Evolutionary conservation across 2,113 vertebrate genomes (phyloP).

Genomic region (Cromileptes altivelis): DNA sequence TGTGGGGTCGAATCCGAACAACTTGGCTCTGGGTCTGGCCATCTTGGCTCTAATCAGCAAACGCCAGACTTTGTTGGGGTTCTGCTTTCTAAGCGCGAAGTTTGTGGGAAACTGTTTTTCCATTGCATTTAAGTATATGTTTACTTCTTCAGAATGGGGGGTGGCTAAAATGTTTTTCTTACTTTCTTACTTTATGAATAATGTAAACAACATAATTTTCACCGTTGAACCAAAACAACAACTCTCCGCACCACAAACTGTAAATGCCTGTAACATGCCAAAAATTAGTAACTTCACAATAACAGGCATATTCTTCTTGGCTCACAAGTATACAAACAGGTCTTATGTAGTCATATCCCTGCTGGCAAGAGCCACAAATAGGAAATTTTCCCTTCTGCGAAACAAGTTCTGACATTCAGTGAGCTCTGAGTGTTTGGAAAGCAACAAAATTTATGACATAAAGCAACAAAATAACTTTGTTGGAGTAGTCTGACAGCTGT

Average conservation of each 20-base stretch:
- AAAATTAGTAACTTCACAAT: neutral
- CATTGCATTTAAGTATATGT: slow-evolving; percentile 12
- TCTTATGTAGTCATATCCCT: neutral
- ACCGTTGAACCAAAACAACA: neutral
- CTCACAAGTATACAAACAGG: neutral
- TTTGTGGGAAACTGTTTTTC: slow-evolving; percentile 19
- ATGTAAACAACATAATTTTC: neutral
- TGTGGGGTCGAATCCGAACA: slow-evolving; percentile 62
- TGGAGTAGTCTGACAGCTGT: neutral
- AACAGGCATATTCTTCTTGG: neutral
- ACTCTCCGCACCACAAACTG: neutral
- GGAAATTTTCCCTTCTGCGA: slow-evolving; percentile 21
- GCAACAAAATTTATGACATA: neutral
- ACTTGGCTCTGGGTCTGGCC: slow-evolving; percentile 58
- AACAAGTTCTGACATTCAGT: slow-evolving; percentile 22
- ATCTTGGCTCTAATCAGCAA: slow-evolving; percentile 50
- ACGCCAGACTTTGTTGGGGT: slow-evolving; percentile 45
- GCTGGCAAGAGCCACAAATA: slow-evolving; percentile 13
- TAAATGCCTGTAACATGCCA: neutral
- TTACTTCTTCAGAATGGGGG: neutral
- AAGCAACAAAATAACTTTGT: neutral
- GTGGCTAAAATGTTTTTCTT: neutral
- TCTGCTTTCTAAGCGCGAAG: slow-evolving; percentile 21
- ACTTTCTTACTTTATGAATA: neutral
- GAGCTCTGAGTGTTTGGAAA: slow-evolving; percentile 21